Evolutionary conservation across 30 jellyfish, hydroid and myxozoan genomes (phyloP).

Genomic region (Calvadosia cruxmelitensis): DNA sequence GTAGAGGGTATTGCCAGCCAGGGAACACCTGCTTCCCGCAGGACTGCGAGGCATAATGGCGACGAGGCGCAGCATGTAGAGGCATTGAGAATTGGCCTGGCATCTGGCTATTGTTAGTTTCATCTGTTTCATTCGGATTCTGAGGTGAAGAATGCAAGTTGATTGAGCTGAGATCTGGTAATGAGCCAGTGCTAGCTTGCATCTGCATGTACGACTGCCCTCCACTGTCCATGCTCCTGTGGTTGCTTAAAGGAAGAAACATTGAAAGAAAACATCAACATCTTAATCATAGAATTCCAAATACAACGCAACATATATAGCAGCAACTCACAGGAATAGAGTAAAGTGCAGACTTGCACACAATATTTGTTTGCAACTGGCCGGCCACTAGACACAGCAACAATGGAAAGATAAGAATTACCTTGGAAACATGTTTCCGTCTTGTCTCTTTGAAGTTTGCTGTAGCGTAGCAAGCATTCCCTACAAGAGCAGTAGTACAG

Average conservation of each 20-base stretch:
- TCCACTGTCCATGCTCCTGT: not conserved
- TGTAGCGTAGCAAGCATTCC: too few relatives aligned
- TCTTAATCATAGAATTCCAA: too few relatives aligned
- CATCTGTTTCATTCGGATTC: conserved; percentile 20
- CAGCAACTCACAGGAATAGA: too few relatives aligned
- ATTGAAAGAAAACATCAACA: not conserved
- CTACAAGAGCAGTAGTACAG: too few relatives aligned
- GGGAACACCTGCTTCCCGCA: conserved; percentile 81
- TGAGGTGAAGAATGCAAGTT: conserved; percentile 38
- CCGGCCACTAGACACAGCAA: too few relatives aligned
- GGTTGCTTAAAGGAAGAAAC: not conserved
- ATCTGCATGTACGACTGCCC: conserved; percentile 39
- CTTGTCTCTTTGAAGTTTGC: not conserved
- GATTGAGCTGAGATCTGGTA: conserved; percentile 55
- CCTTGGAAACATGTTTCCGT: not conserved
- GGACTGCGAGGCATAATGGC: not conserved
- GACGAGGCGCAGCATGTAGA: not conserved
- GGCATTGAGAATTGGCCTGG: not conserved
- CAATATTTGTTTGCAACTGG: too few relatives aligned
- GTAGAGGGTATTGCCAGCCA: conserved; percentile 7
- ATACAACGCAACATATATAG: too few relatives aligned
- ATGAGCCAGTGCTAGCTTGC: conserved; percentile 76
- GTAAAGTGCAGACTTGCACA: too few relatives aligned
- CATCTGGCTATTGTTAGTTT: not conserved
- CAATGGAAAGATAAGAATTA: not conserved